Base-by-base conservation (phyloP, 2,797 vertebrate species). In the Brachyrhaphis roseni region DNA sequence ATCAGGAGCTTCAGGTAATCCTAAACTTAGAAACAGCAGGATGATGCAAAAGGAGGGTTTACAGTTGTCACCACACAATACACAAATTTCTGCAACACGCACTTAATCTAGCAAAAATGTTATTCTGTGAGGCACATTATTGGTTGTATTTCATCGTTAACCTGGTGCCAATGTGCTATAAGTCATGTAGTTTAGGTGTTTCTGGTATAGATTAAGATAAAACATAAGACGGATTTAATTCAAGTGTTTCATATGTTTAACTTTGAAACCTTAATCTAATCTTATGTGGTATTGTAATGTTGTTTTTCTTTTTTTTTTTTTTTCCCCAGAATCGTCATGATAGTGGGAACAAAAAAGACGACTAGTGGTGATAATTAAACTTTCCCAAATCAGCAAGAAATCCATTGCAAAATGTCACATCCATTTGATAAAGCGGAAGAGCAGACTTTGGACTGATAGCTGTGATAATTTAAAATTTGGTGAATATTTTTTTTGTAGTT, bases 1-100 rank as follows among this genome's bases (percentile, higher is more conserved):
- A 97, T 76, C 95, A 96, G 80, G 90, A 90, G 78, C 94, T 99
- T 78, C 97, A 97, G 97, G 98, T 99, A 84, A 74, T 2, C 11
- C 5, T 66, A 6, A 16, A 7, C 36, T n/a, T 7, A 62, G 57
- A 80, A 28, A 31, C 28, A 66, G 36, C 64, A 43, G 15, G 15
- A 51, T 41, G 8, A 11, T 3, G 34, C 62, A 66, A 20, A 20
- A 36, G 62, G 15, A 59, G 59, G 66, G 79, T 15, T n/a, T 72
- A 59, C 15, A 15, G 70, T 31, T 59, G 59, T 82, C 13, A 12
- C 6, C 26, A n/a, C 16, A 8, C 20, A 6, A 68, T 46, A 11
- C 16, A 72, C 36, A 45, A n/a, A 46, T 72, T 73, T 23, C n/a
- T 76, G 49, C 57, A 39, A 73, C 36, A 34, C n/a, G 75, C 2